Base-by-base conservation (phyloP, 2,113 vertebrate species). In the Ciconia boyciana region DNA sequence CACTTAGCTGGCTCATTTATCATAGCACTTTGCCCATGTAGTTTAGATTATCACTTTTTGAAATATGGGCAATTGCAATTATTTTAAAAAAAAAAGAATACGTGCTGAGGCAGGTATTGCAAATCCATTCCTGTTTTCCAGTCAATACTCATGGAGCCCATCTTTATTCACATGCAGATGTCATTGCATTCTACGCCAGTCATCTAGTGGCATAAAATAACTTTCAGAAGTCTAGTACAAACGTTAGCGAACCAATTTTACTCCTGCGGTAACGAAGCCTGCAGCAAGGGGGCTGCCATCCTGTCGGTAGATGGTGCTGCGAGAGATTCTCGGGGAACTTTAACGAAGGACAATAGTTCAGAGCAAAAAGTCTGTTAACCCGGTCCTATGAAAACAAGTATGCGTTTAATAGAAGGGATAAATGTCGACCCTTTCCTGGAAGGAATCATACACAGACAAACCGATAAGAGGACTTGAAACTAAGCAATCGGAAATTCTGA, bases 291-390 rank as follows among this genome's bases (percentile, higher is more conserved):
- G 87, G 83, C 95, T 96, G 92, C 94, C 97, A 94, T 97, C 96
- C 97, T 93, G 95, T 96, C 97, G 92, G 97, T 81, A 98, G 98
- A 96, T 98, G 98, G 98, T 96, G 97, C 97, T 98, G 97, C 78
- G 36, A 94, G 91, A 92, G 71, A 90, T 36, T 92, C 75, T 82
- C 16, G 2, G 87, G 89, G 90, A 89, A 96, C 97, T 98, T 96
- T 64, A 91, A 79, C 34, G 71, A 87, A 95, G 93, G 95, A 96
- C 96, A 98, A 98, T 72, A 97, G 94, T 96, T 93, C 92, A 83
- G 58, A 93, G 82, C 14, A 65, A 81, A 62, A 69, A 85, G 57
- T 93, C 94, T 79, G 31, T 93, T 93, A 97, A 98, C 93, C 93
- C 92, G 60, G 86, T 97, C 78, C 94, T 97, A 95, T 69, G 92